phyloP scores from a whole-genome alignment of 2,888 invertebrate genomes.

The Ophion ellenae region DNA sequence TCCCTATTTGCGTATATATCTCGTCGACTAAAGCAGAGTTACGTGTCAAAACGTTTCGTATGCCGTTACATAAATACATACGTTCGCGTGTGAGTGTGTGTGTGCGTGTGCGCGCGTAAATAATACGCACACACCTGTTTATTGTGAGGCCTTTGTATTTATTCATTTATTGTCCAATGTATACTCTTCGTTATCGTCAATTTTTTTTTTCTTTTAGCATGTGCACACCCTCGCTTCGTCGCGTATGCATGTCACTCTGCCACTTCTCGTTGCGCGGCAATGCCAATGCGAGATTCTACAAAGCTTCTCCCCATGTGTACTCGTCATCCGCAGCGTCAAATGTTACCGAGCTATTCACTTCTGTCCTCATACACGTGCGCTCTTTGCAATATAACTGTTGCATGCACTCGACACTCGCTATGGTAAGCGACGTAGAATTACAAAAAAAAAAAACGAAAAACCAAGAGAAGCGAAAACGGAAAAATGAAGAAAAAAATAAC shows the following conservation, averaged over 20 bases:
- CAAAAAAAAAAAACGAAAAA: conserved; percentile 13
- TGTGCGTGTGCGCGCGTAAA: background rate
- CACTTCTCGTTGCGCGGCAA: conserved; percentile 67
- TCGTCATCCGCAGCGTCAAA: conserved; percentile 53
- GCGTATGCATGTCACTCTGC: conserved; percentile 69
- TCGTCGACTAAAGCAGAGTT: background rate
- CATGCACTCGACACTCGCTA: conserved; percentile 70
- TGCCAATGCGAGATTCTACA: conserved; percentile 74
- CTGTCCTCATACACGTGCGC: conserved; percentile 70
- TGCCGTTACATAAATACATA: background rate
- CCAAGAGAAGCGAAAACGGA: background rate
- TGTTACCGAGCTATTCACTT: conserved; percentile 57
- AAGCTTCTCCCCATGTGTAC: conserved; percentile 68
- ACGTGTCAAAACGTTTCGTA: conserved; percentile 12
- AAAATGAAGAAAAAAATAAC: conserved; percentile 8
- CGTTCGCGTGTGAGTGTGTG: background rate
- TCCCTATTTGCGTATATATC: background rate
- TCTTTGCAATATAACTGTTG: conserved; percentile 75
- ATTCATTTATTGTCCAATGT: conserved; percentile 46
- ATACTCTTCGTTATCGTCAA: conserved; percentile 70
- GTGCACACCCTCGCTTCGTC: conserved; percentile 76
- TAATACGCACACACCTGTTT: background rate
- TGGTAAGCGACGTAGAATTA: conserved; percentile 76
- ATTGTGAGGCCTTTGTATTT: conserved; percentile 30
- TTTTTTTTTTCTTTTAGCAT: conserved; percentile 79